phyloP scores from a whole-genome alignment of 2,113 vertebrate species.

The Pseudorhombus dupliciocellatus region DNA sequence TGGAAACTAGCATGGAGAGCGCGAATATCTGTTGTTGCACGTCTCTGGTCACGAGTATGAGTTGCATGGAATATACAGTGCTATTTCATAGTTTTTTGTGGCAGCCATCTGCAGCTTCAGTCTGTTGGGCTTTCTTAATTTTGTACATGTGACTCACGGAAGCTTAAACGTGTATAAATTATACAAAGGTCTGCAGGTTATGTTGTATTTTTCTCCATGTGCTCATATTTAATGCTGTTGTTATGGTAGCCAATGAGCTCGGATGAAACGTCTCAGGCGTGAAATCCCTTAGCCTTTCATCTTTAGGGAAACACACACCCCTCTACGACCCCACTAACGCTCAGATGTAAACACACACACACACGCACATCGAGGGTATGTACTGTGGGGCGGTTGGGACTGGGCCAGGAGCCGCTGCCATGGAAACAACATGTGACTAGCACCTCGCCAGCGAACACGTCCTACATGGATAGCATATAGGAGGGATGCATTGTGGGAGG shows the following conservation, averaged over 20 bases:
- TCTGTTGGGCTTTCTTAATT: not conserved
- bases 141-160: not conserved
- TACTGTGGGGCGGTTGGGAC: constrained; percentile 45
- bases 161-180: constrained; percentile 4
- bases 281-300: constrained; percentile 53
- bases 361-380: constrained; percentile 30
- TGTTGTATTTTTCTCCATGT: constrained; percentile 7
- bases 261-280: constrained; percentile 44
- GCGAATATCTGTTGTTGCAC: constrained; percentile 9
- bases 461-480: constrained; percentile 29
- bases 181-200: constrained; percentile 23
- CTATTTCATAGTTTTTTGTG: not conserved
- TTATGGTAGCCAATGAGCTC: constrained; percentile 17
- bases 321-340: not conserved
- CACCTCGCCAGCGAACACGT: constrained; percentile 47
- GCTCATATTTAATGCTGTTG: constrained; percentile 23
- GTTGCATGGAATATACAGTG: not conserved
- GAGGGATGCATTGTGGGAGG: constrained; percentile 32
- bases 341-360: constrained; percentile 43
- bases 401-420: constrained; percentile 59
- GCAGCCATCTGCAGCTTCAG: not conserved
- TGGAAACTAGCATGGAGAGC: constrained; percentile 9
- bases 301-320: constrained; percentile 12
- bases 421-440: constrained; percentile 60
- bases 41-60: not conserved